Evolutionary conservation across 2,113 vertebrate species (phyloP).

Genomic region (Dromiciops gliroides): DNA sequence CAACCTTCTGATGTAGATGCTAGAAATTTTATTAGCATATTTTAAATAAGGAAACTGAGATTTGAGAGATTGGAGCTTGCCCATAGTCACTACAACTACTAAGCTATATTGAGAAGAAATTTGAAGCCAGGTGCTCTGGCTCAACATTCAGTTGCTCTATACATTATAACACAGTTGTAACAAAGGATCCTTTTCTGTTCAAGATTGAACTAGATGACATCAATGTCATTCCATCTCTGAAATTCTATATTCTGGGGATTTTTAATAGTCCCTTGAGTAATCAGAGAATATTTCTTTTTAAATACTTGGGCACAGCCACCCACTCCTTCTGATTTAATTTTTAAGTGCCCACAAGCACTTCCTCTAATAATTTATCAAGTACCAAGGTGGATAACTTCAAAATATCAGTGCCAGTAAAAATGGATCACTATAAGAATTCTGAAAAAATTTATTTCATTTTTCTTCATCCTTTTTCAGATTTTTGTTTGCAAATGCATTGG

Average conservation of each 20-base stretch:
- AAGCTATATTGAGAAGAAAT: not conserved
- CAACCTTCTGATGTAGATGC: not conserved
- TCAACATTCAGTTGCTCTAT: not conserved
- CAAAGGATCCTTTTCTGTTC: no score
- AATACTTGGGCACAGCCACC: not conserved
- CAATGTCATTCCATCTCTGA: not conserved
- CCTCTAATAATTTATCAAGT: not conserved
- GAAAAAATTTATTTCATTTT: not conserved
- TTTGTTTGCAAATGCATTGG: not conserved
- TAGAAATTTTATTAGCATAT: not conserved
- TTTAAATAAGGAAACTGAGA: not conserved
- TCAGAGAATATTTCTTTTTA: not conserved
- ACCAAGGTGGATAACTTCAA: not conserved
- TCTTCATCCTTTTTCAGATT: not conserved
- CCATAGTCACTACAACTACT: no score
- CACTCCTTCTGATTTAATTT: not conserved
- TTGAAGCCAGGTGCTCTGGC: not conserved
- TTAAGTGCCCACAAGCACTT: not conserved
- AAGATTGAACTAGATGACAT: not conserved
- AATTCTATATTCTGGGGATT: not conserved
- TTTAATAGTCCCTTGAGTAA: not conserved
- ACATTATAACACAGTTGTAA: not conserved
- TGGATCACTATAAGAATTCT: not conserved
- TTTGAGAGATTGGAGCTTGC: no score
- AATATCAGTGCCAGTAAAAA: not conserved